Base-by-base conservation (phyloP, 2,888 invertebrate genomes). In the Ariolimax columbianus region DNA sequence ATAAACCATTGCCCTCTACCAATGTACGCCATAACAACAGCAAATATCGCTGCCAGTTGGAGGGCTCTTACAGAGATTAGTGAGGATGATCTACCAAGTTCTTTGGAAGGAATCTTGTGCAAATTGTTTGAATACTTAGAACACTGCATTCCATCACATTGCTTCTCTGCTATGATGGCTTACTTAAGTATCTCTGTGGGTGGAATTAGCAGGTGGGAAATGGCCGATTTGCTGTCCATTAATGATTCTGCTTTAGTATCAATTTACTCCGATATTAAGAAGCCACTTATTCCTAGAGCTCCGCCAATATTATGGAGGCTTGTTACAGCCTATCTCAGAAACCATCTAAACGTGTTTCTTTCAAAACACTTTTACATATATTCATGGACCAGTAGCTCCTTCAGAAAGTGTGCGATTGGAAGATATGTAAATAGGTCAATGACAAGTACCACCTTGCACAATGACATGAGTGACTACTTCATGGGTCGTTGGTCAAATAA, bases 221-320 rank as follows among this genome's bases (percentile, higher is more conserved):
- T 87, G 80, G 55, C 70, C 6, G 86, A 87, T 72, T 66, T 86
- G 23, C 40, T 87, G 19, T 84, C 86, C 4, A 33, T 85, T n/a
- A 86, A 85, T 55, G 85, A 85, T 40, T 73, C 78, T 19, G 85
- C 82, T 0, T 19, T 86, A 40, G n/a, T 55, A 51, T 36, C 55
- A 23, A 80, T 87, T 19, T 85, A 85, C 78, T 83, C 85, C 0
- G 66, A 79, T n/a, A 66, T 66, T 4, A n/a, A 40, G 2, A 63
- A 77, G 33, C 77, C 72, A 33, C 77, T 66, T 23, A 68, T 84
- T 30, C 81, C 77, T 77, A 80, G 86, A 68, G 83, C 85, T 17
- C 83, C 84, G n/a, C 66, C 86, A 36, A 70, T 87, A 51, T 78
- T 82, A 26, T 87, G 87, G 87, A 75, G 63, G 9, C 77, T 81